phyloP scores from a whole-genome alignment of 1,140 invertebrate genomes.

The Limonius californicus region DNA sequence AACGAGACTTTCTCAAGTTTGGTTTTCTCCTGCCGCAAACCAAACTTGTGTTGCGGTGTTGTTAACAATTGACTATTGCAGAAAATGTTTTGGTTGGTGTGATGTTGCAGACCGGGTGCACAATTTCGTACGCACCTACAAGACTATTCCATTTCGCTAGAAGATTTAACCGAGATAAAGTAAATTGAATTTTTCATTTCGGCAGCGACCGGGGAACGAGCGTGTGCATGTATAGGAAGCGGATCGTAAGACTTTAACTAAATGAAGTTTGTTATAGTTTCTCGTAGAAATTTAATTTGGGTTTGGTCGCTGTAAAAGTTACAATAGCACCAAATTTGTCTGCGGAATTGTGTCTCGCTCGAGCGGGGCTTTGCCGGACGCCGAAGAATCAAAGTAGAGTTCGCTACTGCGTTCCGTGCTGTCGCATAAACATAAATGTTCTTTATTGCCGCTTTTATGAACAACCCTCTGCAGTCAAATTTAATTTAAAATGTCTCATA shows the following conservation, averaged over 20 bases:
- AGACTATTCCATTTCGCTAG: constrained; percentile 3
- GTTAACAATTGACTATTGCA: constrained; percentile 4
- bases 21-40: too few species aligned
- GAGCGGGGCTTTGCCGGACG: constrained; percentile 1
- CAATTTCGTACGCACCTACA: constrained; percentile 1
- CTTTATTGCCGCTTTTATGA: constrained; percentile 35
- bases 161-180: constrained; percentile 17
- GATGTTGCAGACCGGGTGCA: not conserved
- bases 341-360: not conserved
- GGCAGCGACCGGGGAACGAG: constrained; percentile 1
- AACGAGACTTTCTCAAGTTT: too few species aligned
- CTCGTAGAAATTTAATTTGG: constrained; percentile 13
- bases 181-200: constrained; percentile 26
- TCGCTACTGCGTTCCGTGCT: constrained; percentile 21
- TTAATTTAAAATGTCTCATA: constrained; percentile 36
- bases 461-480: constrained; percentile 36
- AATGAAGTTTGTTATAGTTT: constrained; percentile 17
- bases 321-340: constrained; percentile 8
- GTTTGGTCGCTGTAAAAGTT: constrained; percentile 17
- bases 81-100: not conserved
- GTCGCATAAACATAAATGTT: constrained; percentile 34
- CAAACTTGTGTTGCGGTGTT: too few species aligned
- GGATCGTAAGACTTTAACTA: constrained; percentile 16
- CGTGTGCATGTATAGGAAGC: constrained; percentile 1
- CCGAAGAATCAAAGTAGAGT: constrained; percentile 29